Evolutionary conservation across 53 echinoderm and acorn worm genomes (phyloP).

Genomic region (Patiria pectinifera): DNA sequence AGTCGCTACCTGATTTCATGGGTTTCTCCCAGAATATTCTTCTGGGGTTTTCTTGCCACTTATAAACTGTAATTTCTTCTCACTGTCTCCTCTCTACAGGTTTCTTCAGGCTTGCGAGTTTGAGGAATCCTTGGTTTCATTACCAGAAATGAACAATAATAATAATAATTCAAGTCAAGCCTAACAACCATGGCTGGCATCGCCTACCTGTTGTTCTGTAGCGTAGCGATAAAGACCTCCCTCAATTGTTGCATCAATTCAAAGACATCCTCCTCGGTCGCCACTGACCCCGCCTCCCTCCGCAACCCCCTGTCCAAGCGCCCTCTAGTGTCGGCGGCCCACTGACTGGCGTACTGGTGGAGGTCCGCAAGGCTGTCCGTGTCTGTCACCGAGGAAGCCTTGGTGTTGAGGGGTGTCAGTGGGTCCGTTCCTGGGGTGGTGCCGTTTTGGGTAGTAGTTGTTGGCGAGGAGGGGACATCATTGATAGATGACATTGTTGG

Average conservation of each 20-base stretch:
- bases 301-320: conserved; percentile 53
- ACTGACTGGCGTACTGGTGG: conserved; percentile 19
- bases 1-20: too few relatives aligned
- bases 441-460: not conserved
- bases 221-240: conserved; percentile 83
- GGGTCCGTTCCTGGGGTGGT: not conserved
- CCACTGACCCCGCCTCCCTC: conserved; percentile 30
- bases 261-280: conserved; percentile 53
- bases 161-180: too few relatives aligned
- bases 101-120: too few relatives aligned
- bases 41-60: too few relatives aligned
- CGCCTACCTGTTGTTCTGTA: conserved; percentile 86
- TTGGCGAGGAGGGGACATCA: not conserved
- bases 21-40: too few relatives aligned
- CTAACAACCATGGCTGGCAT: not conserved
- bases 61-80: too few relatives aligned
- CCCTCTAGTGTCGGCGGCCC: conserved; percentile 60
- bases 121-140: too few relatives aligned
- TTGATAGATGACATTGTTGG: conserved; percentile 10
- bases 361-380: conserved; percentile 8
- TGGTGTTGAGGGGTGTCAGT: conserved; percentile 41
- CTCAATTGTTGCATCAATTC: conserved; percentile 75
- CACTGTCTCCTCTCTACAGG: too few relatives aligned
- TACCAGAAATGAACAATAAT: too few relatives aligned
- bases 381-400: conserved; percentile 21